These are phyloP conservation scores for Gymnosoma rotundatum DNA, from an alignment of 2,888 invertebrate genomes.

Conservation along the genomic window DNA sequence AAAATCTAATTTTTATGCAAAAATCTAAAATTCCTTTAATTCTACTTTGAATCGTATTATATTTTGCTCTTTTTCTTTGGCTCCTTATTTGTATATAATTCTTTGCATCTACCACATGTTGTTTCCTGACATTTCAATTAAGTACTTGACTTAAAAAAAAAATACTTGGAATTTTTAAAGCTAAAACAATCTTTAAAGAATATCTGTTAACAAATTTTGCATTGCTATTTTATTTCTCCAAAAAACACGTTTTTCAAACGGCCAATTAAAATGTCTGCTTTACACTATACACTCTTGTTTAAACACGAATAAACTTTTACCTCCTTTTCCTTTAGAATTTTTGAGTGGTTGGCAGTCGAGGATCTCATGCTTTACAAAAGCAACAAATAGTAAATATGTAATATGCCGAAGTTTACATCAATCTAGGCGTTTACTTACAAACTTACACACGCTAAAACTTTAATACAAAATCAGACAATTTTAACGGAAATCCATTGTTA, in stretches of 20 bases:
- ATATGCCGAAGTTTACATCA: constrained; percentile 49
- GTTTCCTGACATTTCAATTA: constrained; percentile 1
- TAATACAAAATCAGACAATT: constrained; percentile 49
- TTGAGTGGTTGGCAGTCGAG: constrained; percentile 39
- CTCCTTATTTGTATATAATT: neutral
- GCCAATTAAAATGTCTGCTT: constrained; percentile 49
- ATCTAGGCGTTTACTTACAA: constrained; percentile 8
- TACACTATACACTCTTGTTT: constrained; percentile 20
- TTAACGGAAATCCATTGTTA: constrained; percentile 60
- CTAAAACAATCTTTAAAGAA: neutral
- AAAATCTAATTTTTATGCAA: no score
- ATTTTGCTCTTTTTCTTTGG: no score
- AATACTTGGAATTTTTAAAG: neutral
- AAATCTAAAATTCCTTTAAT: no score
- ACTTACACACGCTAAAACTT: constrained; percentile 17
- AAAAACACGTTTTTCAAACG: constrained; percentile 5
- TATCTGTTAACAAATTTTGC: neutral
- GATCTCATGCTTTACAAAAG: constrained; percentile 21
- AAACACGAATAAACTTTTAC: neutral
- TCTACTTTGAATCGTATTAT: no score
- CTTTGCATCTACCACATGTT: no score
- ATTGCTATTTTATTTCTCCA: neutral
- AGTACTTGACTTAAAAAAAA: neutral
- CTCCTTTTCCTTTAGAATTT: constrained; percentile 11
- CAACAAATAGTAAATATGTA: constrained; percentile 45